Percentiles rank a stretch among this genome's conserved stretches.
These are phyloP conservation scores for Philaenus spumarius DNA, from an alignment of 1,140 invertebrate species.

Conservation along the genomic window DNA sequence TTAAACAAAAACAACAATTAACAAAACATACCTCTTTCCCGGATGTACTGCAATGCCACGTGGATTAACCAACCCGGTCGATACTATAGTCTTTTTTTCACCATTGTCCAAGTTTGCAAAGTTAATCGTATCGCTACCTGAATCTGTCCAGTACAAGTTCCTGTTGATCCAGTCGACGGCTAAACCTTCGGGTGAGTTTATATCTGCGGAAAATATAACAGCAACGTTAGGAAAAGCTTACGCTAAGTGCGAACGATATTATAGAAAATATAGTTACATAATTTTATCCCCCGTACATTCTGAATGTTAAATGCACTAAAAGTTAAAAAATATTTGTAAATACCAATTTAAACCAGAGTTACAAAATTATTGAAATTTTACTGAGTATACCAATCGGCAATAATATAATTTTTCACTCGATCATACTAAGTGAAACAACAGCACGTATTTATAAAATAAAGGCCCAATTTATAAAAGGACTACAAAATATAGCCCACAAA, in stretches of 20 bases:
- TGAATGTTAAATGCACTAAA: too few relatives aligned
- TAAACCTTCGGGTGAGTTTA: conserved; percentile 86
- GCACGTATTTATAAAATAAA: too few relatives aligned
- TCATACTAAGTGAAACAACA: too few relatives aligned
- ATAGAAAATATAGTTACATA: not conserved
- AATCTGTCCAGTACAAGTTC: conserved; percentile 96
- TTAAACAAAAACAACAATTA: too few relatives aligned
- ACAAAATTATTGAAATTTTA: too few relatives aligned
- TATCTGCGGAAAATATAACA: conserved; percentile 45
- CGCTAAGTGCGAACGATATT: not conserved
- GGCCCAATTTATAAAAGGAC: too few relatives aligned
- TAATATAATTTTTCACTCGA: too few relatives aligned
- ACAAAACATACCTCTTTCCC: conserved; percentile 76
- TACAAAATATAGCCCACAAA: too few relatives aligned
- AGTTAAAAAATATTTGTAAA: too few relatives aligned
- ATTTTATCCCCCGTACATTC: too few relatives aligned
- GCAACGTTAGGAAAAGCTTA: not conserved
- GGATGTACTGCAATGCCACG: conserved; percentile 93
- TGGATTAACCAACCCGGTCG: conserved; percentile 77
- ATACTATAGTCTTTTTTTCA: conserved; percentile 67
- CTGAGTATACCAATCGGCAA: too few relatives aligned
- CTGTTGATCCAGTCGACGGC: conserved; percentile 87
- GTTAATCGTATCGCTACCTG: conserved; percentile 79
- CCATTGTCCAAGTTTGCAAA: conserved; percentile 80
- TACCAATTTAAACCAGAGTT: too few relatives aligned